Evolutionary conservation across 1,140 invertebrate species (phyloP), one percentile per base, ranked within the genome.

Genomic region (Hesperophylax magnus): DNA sequence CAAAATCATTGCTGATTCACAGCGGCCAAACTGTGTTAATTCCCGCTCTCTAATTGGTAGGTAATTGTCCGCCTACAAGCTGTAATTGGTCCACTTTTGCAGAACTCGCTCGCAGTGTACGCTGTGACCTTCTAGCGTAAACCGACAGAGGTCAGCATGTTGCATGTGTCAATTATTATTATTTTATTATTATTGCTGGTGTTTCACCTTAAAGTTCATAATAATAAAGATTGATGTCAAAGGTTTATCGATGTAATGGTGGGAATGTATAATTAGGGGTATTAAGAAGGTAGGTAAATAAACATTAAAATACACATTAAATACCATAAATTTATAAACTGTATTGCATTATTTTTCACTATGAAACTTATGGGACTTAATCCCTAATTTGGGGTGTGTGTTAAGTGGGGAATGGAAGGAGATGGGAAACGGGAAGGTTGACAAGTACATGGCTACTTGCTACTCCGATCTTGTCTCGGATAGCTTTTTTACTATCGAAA

Each of bases 61-160:
- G 56, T 81, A 81, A 78, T 82, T 82, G 81, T 18, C 61, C 71
- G 72, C 81, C 77, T 79, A 82, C 81, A 53, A 24, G 6, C 71
- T 9, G 74, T 82, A 79, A 82, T 82, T 82, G 81, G 78, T 82
- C 81, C 81, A 82, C 71, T 82, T 82, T 61, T 78, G 80, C 81
- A 56, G 63, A 79, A 82, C n/a, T 47, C 39, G 39, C 39, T 47
- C 11, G 34, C 34, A 39, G 34, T 39, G 69, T 7, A 53, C 47
- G 18, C 53, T 47, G 39, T 47, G 61, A 75, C 77, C 81, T 82
- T 79, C 77, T 61, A 14, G 17, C 34, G 56, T 20, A 39, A 63
- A 61, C 20, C 47, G 9, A 61, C 58, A 77, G 31, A 63, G 75
- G 75, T 77, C 75, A 77, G 75, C 47, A 9, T 76, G 72, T 56